Percentiles rank a stretch among this genome's conserved stretches.
Evolutionary conservation across 1,140 invertebrate genomes (phyloP).

Genomic region (Radopholus similis): DNA sequence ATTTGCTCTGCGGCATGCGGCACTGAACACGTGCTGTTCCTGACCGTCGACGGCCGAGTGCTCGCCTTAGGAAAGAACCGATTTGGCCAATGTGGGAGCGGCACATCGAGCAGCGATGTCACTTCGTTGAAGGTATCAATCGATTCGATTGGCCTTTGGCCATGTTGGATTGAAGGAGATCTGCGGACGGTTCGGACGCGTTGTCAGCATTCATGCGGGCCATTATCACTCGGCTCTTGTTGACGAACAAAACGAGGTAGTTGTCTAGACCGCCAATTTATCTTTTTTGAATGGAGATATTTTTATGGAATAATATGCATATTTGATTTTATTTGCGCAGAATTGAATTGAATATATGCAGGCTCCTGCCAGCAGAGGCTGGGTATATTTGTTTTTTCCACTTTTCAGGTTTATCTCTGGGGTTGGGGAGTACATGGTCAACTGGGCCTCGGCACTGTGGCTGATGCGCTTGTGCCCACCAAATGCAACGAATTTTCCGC

Average conservation of each 20-base stretch:
- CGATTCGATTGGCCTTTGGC: neutral
- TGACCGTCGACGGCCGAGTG: conserved; percentile 82
- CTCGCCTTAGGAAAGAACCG: conserved; percentile 82
- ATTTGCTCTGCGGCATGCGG: conserved; percentile 69
- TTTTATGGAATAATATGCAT: too few relatives aligned
- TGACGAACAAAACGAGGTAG: conserved; percentile 32
- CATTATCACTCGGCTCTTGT: conserved; percentile 54
- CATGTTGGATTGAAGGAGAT: conserved; percentile 26
- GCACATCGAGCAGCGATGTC: conserved; percentile 30
- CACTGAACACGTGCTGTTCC: conserved; percentile 73
- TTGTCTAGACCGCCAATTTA: too few relatives aligned
- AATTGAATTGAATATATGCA: too few relatives aligned
- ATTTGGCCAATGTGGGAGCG: conserved; percentile 75
- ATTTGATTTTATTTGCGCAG: too few relatives aligned
- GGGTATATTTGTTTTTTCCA: too few relatives aligned
- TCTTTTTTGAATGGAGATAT: too few relatives aligned
- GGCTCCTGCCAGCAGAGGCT: too few relatives aligned
- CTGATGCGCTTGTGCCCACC: conserved; percentile 20
- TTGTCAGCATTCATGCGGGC: conserved; percentile 35
- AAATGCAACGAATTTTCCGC: conserved; percentile 6
- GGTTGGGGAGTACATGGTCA: conserved; percentile 53
- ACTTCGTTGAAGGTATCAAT: neutral
- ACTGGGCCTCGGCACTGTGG: conserved; percentile 19
- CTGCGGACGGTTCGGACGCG: conserved; percentile 23
- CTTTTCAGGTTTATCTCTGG: conserved; percentile 47